A percentile compares a stretch with the other conserved stretches of the same genome.
These are phyloP conservation scores for Gobio occitaniae DNA, from an alignment of 2,797 vertebrate species.

Conservation along the genomic window DNA sequence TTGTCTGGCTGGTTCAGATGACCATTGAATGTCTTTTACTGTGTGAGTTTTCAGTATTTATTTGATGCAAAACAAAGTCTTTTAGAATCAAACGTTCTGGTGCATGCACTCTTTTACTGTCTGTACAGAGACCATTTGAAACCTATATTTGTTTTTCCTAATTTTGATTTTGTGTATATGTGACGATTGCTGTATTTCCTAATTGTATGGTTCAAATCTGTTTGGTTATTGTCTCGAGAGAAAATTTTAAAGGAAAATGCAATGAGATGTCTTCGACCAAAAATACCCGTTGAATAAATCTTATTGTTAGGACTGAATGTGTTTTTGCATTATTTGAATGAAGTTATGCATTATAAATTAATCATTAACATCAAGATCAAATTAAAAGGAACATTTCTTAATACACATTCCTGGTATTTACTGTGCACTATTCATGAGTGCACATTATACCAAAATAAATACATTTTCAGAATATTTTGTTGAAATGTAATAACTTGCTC, in stretches of 20 bases:
- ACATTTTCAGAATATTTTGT: neutral
- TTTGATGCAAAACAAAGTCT: constrained; percentile 38
- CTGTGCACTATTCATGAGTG: neutral
- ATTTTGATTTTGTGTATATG: constrained; percentile 15
- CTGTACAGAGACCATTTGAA: constrained; percentile 29
- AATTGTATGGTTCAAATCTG: constrained; percentile 21
- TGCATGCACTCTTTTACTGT: constrained; percentile 39
- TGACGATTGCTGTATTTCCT: constrained; percentile 38
- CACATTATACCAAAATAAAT: neutral
- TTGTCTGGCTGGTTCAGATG: constrained; percentile 82
- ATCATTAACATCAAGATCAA: neutral
- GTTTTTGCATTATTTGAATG: neutral
- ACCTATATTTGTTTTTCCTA: neutral
- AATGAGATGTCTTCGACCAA: constrained; percentile 46
- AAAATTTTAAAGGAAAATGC: constrained; percentile 29
- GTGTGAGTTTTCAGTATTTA: constrained; percentile 55
- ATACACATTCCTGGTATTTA: neutral
- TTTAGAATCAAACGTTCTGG: constrained; percentile 33
- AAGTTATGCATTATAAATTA: neutral
- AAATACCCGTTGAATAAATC: constrained; percentile 48
- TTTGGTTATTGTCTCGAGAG: constrained; percentile 31
- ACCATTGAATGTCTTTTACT: constrained; percentile 44
- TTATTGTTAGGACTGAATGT: constrained; percentile 31
- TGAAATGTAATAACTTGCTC: neutral
- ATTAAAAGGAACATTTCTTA: neutral